A percentile compares a stretch with the other conserved stretches of the same genome.
Evolutionary conservation across 2,888 invertebrate species (phyloP).

Genomic region (Eumerus sabulonum): DNA sequence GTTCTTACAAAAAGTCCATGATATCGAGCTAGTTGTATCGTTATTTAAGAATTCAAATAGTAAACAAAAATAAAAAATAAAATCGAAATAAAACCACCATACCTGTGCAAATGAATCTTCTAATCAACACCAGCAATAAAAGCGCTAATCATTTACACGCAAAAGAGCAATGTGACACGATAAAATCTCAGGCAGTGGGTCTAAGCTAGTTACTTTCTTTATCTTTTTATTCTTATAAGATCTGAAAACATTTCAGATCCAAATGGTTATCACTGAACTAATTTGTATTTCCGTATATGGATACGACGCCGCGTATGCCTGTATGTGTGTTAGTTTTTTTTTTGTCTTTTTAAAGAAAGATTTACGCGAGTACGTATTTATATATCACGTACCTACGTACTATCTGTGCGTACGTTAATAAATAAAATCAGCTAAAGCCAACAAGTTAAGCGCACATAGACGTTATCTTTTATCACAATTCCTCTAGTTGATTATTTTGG

Average conservation of each 20-base stretch:
- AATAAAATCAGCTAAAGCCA: slow-evolving; percentile 23
- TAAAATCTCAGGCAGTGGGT: neutral
- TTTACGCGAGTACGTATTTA: slow-evolving; percentile 6
- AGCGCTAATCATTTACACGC: too few relatives aligned
- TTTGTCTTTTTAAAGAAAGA: slow-evolving; percentile 7
- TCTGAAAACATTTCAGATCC: slow-evolving; percentile 60
- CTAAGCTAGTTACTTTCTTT: slow-evolving; percentile 60
- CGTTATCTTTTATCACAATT: slow-evolving; percentile 61
- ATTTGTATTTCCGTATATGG: slow-evolving; percentile 37
- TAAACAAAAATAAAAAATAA: too few relatives aligned
- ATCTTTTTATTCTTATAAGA: slow-evolving; percentile 54
- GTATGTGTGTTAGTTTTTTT: slow-evolving; percentile 61
- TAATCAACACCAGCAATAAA: too few relatives aligned
- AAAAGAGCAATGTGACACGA: too few relatives aligned
- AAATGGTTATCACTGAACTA: slow-evolving; percentile 62
- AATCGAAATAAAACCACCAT: too few relatives aligned
- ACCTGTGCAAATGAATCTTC: too few relatives aligned
- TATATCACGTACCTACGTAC: slow-evolving; percentile 44
- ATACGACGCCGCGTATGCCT: slow-evolving; percentile 30
- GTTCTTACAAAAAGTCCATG: too few relatives aligned
- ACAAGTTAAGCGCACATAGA: slow-evolving; percentile 40
- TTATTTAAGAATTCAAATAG: too few relatives aligned
- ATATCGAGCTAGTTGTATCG: too few relatives aligned
- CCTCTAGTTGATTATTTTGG: slow-evolving; percentile 21
- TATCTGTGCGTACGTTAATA: slow-evolving; percentile 24